These are phyloP conservation scores for Pseudomugil tenellus DNA, from an alignment of 2,797 vertebrate genomes.

Conservation along the genomic window DNA sequence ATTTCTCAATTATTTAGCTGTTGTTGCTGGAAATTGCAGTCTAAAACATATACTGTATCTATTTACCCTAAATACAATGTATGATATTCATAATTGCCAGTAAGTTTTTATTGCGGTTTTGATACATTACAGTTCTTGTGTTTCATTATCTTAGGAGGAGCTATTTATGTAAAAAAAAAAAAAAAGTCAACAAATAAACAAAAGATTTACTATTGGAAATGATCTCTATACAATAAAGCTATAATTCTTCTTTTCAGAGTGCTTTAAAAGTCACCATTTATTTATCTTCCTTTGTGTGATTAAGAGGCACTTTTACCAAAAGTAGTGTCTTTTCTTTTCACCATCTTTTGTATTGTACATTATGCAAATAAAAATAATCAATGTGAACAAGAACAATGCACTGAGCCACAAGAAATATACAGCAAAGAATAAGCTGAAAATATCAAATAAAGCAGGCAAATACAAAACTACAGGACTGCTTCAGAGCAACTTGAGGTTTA, in stretches of 20 bases:
- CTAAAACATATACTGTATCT: constrained; percentile 1
- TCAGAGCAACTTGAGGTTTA: too few species aligned
- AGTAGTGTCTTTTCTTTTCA: neutral
- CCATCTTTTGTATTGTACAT: neutral
- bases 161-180: neutral
- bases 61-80: neutral
- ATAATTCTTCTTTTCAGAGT: neutral
- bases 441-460: neutral
- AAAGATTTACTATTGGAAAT: neutral
- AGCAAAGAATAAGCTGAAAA: neutral
- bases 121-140: neutral
- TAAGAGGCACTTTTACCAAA: neutral
- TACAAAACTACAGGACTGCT: neutral
- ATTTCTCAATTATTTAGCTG: neutral
- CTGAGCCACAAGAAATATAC: neutral
- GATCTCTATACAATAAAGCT: neutral
- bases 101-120: neutral
- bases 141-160: neutral
- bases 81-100: neutral
- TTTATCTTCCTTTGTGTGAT: neutral
- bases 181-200: neutral
- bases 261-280: neutral
- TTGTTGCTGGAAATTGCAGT: neutral
- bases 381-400: neutral
- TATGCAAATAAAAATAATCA: neutral